Evolutionary conservation across 1,140 invertebrate species (phyloP), one percentile per base, ranked within the genome.

Genomic region (Atta colombica): DNA sequence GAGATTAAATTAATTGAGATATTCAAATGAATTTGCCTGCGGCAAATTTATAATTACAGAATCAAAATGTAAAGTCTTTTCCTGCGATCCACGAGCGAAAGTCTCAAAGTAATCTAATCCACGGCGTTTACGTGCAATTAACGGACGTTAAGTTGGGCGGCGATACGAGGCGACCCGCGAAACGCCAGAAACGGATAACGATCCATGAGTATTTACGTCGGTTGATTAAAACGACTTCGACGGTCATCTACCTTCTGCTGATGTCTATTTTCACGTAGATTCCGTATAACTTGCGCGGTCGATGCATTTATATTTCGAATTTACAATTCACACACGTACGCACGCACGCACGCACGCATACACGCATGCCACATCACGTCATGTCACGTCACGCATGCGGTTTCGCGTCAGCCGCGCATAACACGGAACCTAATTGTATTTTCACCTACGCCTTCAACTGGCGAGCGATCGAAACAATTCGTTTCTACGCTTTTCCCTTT

Each of bases 401-500:
- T 82, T 90, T 91, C 85, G 69, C 89, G 60, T 85, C 89, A 82
- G 88, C 87, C 88, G 85, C 61, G 89, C 82, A 82, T 80, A 91
- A 89, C 90, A 66, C 65, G 78, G 25, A 72, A 72, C 49, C 86
- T 89, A 91, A 91, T 90, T 91, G 85, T 78, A 91, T 91, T 90
- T 89, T 91, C 90, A 89, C 77, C 87, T 78, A 85, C 49, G 85
- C 60, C 49, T 74, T 28, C 61, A 71, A 49, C 61, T 31, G 58
- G n/a, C 14, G 61, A 89, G 77, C 71, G 61, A 80, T 72, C 31
- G 18, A 25, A 25, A 25, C 25, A 0, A 25, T 65, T 25, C 60
- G 63, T 80, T 80, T 72, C 81, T 80, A 69, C 69, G 55, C 66
- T 69, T 72, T 86, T 90, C 39, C 53, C 45, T 72, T 86, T 75